A percentile compares a stretch with the other conserved stretches of the same genome.
Conservation (phyloP, 2,888 invertebrate genomes). For the Empis stercorea region DNA sequence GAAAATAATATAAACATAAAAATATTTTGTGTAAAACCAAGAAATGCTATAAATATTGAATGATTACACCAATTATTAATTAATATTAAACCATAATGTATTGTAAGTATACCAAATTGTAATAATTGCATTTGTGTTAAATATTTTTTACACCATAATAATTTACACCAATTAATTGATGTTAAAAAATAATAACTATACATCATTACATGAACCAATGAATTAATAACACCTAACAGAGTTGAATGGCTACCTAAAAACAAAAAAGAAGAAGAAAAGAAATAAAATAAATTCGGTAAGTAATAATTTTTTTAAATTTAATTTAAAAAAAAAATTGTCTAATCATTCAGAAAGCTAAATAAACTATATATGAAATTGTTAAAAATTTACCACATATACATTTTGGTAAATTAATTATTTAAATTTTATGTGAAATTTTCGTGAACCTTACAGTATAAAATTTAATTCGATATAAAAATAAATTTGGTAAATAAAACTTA, state of each 20-base stretch:
- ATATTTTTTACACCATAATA: slow-evolving; percentile 73
- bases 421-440: too few species aligned
- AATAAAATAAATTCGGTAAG: slow-evolving; percentile 8
- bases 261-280: slow-evolving; percentile 41
- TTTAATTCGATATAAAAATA: too few species aligned
- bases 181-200: slow-evolving; percentile 68
- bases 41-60: slow-evolving; percentile 20
- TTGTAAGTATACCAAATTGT: slow-evolving; percentile 48
- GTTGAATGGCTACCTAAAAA: neutral
- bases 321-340: too few species aligned
- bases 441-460: too few species aligned
- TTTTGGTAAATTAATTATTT: too few species aligned
- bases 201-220: slow-evolving; percentile 70
- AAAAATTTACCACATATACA: too few species aligned
- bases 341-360: too few species aligned
- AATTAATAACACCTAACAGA: slow-evolving; percentile 56
- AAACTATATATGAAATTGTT: too few species aligned
- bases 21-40: slow-evolving; percentile 27
- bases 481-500: slow-evolving; percentile 17
- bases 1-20: slow-evolving; percentile 35
- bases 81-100: slow-evolving; percentile 39
- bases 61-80: slow-evolving; percentile 22
- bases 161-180: slow-evolving; percentile 54
- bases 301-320: too few species aligned
- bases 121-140: slow-evolving; percentile 75